These are phyloP conservation scores for Lytechinus variegatus DNA, from an alignment of 35 echinoderm and acorn worm genomes.

Conservation along the genomic window DNA sequence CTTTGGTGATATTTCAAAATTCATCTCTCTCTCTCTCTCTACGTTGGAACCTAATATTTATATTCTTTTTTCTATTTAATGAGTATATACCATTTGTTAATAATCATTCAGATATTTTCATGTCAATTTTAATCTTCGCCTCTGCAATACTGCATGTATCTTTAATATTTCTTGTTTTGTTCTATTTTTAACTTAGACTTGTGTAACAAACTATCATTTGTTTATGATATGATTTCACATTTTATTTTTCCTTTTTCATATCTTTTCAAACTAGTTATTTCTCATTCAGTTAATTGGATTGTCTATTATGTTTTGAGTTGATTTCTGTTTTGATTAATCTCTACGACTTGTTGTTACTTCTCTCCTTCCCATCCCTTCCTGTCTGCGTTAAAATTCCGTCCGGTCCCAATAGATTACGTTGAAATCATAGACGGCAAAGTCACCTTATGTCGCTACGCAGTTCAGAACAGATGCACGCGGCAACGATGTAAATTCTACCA, in stretches of 20 bases:
- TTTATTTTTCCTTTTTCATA: background rate
- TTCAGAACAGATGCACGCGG: constrained; percentile 93
- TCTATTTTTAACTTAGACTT: background rate
- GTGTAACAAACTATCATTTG: background rate
- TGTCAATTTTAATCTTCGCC: background rate
- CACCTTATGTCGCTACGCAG: constrained; percentile 98
- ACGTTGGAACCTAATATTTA: background rate
- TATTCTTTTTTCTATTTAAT: too few relatives aligned
- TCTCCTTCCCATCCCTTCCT: background rate
- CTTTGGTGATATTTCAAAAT: background rate
- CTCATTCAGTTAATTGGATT: background rate
- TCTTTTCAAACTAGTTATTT: background rate
- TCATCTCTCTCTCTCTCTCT: background rate
- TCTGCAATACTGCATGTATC: background rate
- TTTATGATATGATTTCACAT: background rate
- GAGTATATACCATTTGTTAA: background rate
- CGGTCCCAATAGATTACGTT: constrained; percentile 86
- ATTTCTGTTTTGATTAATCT: background rate
- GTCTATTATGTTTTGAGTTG: background rate
- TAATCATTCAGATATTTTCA: background rate
- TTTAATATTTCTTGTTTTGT: background rate
- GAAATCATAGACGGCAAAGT: constrained; percentile 99
- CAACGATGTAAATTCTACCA: constrained; percentile 99
- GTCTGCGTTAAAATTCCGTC: background rate
- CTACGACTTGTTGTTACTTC: constrained; percentile 22